These are phyloP conservation scores for Pocillopora meandrina DNA, from an alignment of 92 coral and sea anemone genomes.

Conservation along the genomic window DNA sequence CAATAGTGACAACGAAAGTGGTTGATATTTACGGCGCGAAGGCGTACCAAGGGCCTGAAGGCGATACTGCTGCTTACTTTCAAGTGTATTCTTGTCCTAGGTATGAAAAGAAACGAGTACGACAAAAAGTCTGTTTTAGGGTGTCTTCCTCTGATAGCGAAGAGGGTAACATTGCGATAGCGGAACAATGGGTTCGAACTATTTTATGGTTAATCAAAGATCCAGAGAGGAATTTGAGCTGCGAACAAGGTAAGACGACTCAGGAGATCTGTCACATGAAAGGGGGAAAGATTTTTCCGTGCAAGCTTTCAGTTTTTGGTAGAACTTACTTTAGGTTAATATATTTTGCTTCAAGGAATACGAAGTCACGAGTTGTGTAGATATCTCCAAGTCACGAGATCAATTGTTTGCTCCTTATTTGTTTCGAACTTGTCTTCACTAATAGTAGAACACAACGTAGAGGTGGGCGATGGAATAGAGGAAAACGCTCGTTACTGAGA, in stretches of 20 bases:
- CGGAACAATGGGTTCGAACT: slow-evolving; percentile 82
- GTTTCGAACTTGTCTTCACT: too few relatives aligned
- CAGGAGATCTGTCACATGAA: background rate
- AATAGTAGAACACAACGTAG: too few relatives aligned
- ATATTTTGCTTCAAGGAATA: too few relatives aligned
- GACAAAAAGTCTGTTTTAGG: slow-evolving; percentile 66
- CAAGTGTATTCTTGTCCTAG: slow-evolving; percentile 72
- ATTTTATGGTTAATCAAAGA: slow-evolving; percentile 79
- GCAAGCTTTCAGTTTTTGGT: background rate
- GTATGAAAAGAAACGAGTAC: slow-evolving; percentile 41
- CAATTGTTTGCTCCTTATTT: too few relatives aligned
- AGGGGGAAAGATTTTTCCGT: background rate
- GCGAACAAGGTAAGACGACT: slow-evolving; percentile 68
- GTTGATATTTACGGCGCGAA: slow-evolving; percentile 80
- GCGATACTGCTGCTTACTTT: slow-evolving; percentile 66
- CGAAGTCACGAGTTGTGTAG: too few relatives aligned
- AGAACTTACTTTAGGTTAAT: background rate
- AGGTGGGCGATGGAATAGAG: too few relatives aligned
- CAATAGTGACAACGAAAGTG: slow-evolving; percentile 3
- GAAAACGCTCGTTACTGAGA: too few relatives aligned
- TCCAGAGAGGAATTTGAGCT: slow-evolving; percentile 38
- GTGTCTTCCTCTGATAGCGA: slow-evolving; percentile 61
- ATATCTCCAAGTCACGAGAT: too few relatives aligned
- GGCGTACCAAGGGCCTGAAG: slow-evolving; percentile 56
- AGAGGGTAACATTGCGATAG: slow-evolving; percentile 52